phyloP scores from a whole-genome alignment of 2,113 vertebrate genomes.

The Myrmecophaga tridactyla region DNA sequence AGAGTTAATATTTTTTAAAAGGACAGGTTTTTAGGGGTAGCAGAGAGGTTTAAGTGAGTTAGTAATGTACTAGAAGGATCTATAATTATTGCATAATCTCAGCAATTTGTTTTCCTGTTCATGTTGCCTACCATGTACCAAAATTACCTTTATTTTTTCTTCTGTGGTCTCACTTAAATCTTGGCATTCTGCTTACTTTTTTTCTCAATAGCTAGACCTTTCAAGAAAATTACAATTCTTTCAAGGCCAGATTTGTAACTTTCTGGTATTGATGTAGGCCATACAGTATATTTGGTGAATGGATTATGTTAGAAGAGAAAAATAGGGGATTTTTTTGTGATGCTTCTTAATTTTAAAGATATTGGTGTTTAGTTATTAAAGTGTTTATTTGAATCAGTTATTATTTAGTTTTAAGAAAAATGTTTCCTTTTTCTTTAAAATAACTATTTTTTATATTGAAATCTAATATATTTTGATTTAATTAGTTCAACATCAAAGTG shows the following conservation, averaged over 20 bases:
- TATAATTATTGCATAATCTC: neutral
- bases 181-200: neutral
- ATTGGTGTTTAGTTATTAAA: neutral
- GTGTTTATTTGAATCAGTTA: neutral
- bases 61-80: neutral
- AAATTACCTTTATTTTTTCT: neutral
- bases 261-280: neutral
- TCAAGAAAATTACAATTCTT: too few species aligned
- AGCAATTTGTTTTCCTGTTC: neutral
- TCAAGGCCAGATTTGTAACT: neutral
- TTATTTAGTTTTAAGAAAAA: neutral
- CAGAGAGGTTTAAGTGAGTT: neutral
- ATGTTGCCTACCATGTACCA: neutral
- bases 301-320: slow-evolving; percentile 1
- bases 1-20: neutral
- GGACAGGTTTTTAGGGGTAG: neutral
- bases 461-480: neutral
- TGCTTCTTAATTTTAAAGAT: neutral
- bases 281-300: neutral
- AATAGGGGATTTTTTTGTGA: neutral
- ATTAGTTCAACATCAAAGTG: neutral
- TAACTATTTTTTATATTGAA: neutral
- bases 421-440: neutral
- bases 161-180: neutral
- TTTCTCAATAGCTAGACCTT: neutral